These are phyloP conservation scores for Sminthurides aquaticus DNA, from an alignment of 2,888 invertebrate species.

Conservation along the genomic window DNA sequence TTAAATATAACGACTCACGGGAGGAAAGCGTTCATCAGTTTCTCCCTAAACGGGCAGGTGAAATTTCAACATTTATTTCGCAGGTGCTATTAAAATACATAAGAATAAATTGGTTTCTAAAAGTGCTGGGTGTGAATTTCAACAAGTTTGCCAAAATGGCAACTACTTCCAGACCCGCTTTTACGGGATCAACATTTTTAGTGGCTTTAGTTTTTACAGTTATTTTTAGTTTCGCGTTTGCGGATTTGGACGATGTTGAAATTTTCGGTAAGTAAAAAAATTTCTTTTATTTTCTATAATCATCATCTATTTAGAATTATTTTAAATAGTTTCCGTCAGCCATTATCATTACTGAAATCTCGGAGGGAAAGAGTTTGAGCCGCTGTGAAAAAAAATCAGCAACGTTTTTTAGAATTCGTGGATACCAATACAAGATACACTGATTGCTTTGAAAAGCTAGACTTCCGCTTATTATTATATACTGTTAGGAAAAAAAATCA, in stretches of 20 bases:
- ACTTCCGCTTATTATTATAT: background rate
- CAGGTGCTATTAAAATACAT: background rate
- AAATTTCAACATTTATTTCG: too few species aligned
- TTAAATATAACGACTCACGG: constrained; percentile 3
- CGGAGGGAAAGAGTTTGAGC: background rate
- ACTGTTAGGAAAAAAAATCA: background rate
- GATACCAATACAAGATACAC: background rate
- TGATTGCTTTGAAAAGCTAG: background rate
- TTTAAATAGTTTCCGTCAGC: too few species aligned
- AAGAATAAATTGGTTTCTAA: background rate
- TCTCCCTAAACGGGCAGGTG: background rate
- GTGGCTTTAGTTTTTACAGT: background rate
- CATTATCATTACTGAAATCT: too few species aligned
- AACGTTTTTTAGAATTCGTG: background rate
- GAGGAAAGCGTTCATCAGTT: background rate
- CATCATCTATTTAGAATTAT: background rate
- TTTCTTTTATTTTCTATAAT: background rate
- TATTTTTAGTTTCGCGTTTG: background rate
- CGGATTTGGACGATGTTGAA: background rate
- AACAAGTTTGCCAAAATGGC: background rate
- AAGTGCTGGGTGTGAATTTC: background rate
- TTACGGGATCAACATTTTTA: background rate
- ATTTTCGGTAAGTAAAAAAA: background rate
- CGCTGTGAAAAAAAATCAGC: background rate
- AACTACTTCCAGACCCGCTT: background rate